These are phyloP conservation scores for Tetragnatha montana DNA, from an alignment of 2,888 invertebrate species.

Conservation along the genomic window DNA sequence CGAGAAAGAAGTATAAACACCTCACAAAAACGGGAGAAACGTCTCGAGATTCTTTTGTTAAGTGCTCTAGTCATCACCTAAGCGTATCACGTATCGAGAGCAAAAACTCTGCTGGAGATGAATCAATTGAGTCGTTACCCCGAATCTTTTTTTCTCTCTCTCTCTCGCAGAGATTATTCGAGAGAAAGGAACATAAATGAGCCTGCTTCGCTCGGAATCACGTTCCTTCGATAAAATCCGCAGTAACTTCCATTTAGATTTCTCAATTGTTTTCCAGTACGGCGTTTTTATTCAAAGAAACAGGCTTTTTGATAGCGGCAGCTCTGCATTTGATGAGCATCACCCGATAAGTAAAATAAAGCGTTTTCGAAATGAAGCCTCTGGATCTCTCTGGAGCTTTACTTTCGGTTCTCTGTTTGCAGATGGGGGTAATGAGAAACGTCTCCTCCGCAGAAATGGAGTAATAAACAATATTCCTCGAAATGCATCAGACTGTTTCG, in stretches of 20 bases:
- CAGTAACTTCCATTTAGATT: constrained; percentile 27
- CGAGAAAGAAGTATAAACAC: background rate
- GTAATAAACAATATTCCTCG: background rate
- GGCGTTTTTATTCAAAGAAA: constrained; percentile 44
- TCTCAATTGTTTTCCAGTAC: constrained; percentile 45
- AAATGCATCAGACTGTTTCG: background rate
- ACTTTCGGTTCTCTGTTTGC: background rate
- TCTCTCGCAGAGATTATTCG: constrained; percentile 55
- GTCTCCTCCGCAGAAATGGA: background rate
- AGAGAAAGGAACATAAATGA: constrained; percentile 49
- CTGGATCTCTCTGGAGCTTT: background rate
- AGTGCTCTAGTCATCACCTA: constrained; percentile 45
- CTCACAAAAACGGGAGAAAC: background rate
- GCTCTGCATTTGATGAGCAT: constrained; percentile 22
- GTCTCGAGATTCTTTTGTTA: constrained; percentile 45
- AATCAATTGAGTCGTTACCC: constrained; percentile 60
- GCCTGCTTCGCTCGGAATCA: constrained; percentile 17
- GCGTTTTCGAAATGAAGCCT: background rate
- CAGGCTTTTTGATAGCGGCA: background rate
- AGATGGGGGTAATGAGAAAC: background rate
- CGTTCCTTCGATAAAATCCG: constrained; percentile 50
- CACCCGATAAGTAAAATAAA: constrained; percentile 36
- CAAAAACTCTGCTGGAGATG: constrained; percentile 42
- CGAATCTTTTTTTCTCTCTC: constrained; percentile 27
- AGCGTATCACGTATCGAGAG: constrained; percentile 42